Percentiles rank a stretch among this genome's conserved stretches.
Evolutionary conservation across 2,888 invertebrate genomes (phyloP).

Genomic region (Aphodius granarius): DNA sequence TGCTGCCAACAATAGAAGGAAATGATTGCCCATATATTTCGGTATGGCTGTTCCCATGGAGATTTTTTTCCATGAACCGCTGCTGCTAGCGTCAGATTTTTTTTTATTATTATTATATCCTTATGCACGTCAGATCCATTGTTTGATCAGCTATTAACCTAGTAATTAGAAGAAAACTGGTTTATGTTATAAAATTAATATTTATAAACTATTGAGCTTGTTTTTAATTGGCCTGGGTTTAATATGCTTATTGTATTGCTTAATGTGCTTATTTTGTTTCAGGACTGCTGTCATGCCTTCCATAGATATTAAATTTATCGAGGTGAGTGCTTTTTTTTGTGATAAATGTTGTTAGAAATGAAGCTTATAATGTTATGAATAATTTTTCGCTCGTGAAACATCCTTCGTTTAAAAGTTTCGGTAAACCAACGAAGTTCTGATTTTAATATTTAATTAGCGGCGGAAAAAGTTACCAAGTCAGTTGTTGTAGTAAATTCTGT

Average conservation of each 20-base stretch:
- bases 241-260: background rate
- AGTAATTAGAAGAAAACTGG: background rate
- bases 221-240: background rate
- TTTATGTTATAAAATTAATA: background rate
- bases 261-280: conserved; percentile 35
- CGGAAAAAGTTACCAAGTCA: too few relatives aligned
- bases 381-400: too few relatives aligned
- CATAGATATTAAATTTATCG: conserved; percentile 34
- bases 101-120: background rate
- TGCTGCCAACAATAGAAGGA: conserved; percentile 26
- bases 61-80: conserved; percentile 1
- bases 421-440: too few relatives aligned
- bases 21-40: conserved; percentile 24
- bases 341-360: too few relatives aligned
- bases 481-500: too few relatives aligned
- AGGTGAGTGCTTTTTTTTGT: conserved; percentile 36
- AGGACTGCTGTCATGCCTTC: conserved; percentile 39
- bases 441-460: too few relatives aligned
- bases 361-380: too few relatives aligned
- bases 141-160: background rate
- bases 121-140: background rate
- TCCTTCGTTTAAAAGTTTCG: too few relatives aligned
- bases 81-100: background rate
- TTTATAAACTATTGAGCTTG: background rate
- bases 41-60: conserved; percentile 2